These are phyloP conservation scores for Ceriagrion tenellum DNA, from an alignment of 2,888 invertebrate species.

Conservation along the genomic window DNA sequence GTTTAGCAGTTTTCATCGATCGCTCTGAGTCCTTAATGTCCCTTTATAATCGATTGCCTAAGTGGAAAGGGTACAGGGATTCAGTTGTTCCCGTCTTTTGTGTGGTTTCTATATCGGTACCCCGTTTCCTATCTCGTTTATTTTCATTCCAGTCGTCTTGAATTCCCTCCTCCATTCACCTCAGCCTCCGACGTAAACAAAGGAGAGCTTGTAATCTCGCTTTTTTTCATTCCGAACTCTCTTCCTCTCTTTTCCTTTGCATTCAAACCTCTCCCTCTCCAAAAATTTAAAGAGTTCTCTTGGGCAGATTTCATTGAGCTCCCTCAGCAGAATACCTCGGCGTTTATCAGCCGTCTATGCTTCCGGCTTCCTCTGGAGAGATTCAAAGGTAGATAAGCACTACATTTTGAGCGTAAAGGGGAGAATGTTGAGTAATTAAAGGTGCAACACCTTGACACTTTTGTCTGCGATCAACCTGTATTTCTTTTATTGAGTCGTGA, in stretches of 20 bases:
- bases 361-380: neutral
- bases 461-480: too few relatives aligned
- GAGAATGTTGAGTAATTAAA: neutral
- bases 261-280: neutral
- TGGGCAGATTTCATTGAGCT: neutral
- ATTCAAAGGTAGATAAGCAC: neutral
- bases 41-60: neutral
- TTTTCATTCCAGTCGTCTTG: neutral
- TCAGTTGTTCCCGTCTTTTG: neutral
- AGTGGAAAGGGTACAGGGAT: neutral
- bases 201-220: neutral
- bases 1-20: neutral
- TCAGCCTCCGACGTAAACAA: neutral
- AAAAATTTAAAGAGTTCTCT: neutral
- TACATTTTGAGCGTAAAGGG: neutral
- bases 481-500: too few relatives aligned
- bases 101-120: neutral
- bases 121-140: neutral
- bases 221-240: neutral
- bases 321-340: neutral
- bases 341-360: neutral
- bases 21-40: neutral
- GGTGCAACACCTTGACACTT: too few relatives aligned
- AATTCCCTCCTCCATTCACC: neutral
- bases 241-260: neutral